Evolutionary conservation across 1,140 invertebrate species (phyloP).

Genomic region (Microplitis demolitor): DNA sequence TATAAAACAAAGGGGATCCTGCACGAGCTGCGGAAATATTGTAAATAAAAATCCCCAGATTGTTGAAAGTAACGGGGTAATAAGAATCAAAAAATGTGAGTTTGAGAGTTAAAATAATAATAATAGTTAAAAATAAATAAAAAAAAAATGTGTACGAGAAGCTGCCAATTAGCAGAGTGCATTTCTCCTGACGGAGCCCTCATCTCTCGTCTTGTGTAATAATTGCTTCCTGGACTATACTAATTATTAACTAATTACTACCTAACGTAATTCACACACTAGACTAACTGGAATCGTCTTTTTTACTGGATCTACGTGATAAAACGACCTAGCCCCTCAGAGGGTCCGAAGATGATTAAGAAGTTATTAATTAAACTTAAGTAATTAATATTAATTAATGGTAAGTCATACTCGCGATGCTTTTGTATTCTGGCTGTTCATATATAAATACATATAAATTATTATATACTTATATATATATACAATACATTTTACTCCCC

Average conservation of each 20-base stretch:
- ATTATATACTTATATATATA: not conserved
- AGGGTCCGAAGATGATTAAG: not conserved
- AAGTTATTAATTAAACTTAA: not conserved
- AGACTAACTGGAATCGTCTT: not conserved
- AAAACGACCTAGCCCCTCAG: not conserved
- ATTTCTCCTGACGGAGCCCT: conserved; percentile 3
- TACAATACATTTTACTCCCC: not conserved
- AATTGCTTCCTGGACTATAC: not conserved
- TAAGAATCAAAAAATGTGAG: not conserved
- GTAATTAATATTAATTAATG: not conserved
- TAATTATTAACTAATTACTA: not conserved
- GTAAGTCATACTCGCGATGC: conserved; percentile 1
- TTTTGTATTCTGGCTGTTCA: not conserved
- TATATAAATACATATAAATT: too few relatives aligned
- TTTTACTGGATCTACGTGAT: not conserved
- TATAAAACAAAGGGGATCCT: not conserved
- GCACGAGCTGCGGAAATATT: conserved; percentile 13
- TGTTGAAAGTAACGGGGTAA: conserved; percentile 11
- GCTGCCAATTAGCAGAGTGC: conserved; percentile 21
- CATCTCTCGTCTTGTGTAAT: not conserved
- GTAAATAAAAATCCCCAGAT: conserved; percentile 1
- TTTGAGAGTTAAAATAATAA: not conserved
- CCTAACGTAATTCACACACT: not conserved
- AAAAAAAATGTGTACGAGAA: not conserved
- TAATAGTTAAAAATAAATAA: not conserved